Conservation (phyloP, 23 tunicate species). For the Trididemnum nubilum region DNA sequence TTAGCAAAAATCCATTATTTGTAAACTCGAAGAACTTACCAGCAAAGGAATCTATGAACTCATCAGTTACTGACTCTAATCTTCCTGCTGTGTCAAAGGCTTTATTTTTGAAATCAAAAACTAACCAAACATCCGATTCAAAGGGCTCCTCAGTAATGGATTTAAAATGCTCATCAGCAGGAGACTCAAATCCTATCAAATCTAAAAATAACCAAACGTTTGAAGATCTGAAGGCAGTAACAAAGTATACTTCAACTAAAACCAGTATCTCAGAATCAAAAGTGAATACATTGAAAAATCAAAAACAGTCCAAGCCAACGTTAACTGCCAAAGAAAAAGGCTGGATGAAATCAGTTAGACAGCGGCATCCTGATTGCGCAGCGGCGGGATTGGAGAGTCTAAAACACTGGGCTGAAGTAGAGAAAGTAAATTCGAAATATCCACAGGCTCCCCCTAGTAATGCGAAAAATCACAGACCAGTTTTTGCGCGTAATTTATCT, state of each 20-base stretch:
- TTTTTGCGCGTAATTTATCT: neutral
- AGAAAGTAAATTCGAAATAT: neutral
- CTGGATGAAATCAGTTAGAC: neutral
- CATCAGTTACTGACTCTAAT: neutral
- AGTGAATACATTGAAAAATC: no score
- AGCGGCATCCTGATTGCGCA: constrained; percentile 14
- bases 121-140: no score
- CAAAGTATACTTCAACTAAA: neutral
- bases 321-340: neutral
- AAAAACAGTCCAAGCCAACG: no score
- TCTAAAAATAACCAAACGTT: neutral
- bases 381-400: constrained; percentile 21
- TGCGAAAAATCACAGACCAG: neutral
- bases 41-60: neutral
- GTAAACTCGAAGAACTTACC: neutral
- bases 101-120: neutral
- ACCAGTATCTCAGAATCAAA: neutral
- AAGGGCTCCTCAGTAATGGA: no score
- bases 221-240: neutral
- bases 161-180: no score
- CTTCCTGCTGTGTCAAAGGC: neutral
- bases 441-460: neutral
- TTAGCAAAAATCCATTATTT: neutral
- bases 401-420: constrained; percentile 32
- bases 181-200: no score